phyloP scores from a whole-genome alignment of 2,797 vertebrate species.

The Florisuga fusca region DNA sequence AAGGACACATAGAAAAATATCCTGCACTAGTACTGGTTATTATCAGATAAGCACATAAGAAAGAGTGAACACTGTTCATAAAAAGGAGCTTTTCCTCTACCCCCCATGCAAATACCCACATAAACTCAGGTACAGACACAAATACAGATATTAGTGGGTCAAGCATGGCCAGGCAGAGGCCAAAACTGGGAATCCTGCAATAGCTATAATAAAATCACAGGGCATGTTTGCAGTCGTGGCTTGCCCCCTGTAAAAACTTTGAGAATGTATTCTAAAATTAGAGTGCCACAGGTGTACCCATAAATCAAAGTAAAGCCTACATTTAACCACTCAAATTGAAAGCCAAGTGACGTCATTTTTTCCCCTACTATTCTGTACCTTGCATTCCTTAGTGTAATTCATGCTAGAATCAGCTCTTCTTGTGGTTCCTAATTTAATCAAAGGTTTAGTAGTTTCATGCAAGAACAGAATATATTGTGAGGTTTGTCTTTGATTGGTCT shows the following conservation, averaged over 20 bases:
- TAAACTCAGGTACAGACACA: background rate
- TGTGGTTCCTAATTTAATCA: background rate
- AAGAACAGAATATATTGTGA: background rate
- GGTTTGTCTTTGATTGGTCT: background rate
- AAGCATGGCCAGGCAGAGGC: background rate
- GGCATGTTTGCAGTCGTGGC: background rate
- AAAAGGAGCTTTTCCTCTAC: background rate
- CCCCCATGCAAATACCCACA: background rate
- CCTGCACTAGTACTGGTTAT: background rate
- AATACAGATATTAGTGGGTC: background rate
- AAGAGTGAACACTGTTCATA: background rate
- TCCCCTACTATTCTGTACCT: background rate
- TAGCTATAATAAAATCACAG: background rate
- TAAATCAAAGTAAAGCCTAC: background rate
- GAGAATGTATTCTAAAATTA: background rate
- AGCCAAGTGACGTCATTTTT: background rate
- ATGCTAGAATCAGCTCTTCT: background rate
- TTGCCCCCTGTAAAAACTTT: background rate
- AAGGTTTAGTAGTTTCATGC: background rate
- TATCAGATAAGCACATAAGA: background rate
- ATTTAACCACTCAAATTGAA: background rate
- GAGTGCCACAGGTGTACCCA: background rate
- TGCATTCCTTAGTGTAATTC: background rate
- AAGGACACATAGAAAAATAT: background rate
- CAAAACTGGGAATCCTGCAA: background rate